phyloP scores from a whole-genome alignment of 2,797 vertebrate genomes.

The Urosaurus nigricauda region DNA sequence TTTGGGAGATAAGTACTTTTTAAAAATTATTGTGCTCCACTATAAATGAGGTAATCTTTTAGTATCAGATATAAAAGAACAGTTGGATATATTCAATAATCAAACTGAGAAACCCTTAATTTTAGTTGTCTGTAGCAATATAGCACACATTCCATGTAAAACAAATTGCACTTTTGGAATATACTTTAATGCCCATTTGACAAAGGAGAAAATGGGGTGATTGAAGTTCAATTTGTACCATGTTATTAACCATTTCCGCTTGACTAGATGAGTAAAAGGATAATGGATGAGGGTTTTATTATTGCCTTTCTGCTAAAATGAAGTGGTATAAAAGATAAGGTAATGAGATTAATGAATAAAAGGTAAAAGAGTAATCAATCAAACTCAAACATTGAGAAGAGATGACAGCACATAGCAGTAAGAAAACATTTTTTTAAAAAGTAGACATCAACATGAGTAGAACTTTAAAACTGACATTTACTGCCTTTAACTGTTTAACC shows the following conservation, averaged over 20 bases:
- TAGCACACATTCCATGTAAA: constrained; percentile 83
- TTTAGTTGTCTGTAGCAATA: constrained; percentile 84
- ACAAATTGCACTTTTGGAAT: constrained; percentile 87
- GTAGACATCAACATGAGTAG: constrained; percentile 40
- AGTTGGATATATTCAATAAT: constrained; percentile 86
- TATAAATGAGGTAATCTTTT: constrained; percentile 85
- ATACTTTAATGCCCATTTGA: constrained; percentile 88
- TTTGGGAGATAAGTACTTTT: constrained; percentile 87
- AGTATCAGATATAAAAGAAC: constrained; percentile 84
- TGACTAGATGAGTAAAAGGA: constrained; percentile 97
- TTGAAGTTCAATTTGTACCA: constrained; percentile 99
- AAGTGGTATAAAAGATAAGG: constrained; percentile 99
- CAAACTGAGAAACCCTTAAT: constrained; percentile 83
- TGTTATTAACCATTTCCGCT: constrained; percentile 99
- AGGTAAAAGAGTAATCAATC: constrained; percentile 97
- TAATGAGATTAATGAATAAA: constrained; percentile 99
- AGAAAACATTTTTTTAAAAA: constrained; percentile 70
- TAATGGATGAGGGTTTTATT: constrained; percentile 99
- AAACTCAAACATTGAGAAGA: constrained; percentile 84
- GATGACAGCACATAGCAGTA: constrained; percentile 81
- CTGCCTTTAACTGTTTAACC: constrained; percentile 13
- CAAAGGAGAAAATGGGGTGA: constrained; percentile 93
- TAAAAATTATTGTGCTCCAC: constrained; percentile 76
- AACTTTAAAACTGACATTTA: constrained; percentile 50
- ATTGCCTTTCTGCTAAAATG: constrained; percentile 98